These are phyloP conservation scores for Polypterus senegalus DNA, from an alignment of 2,113 vertebrate genomes.

Conservation along the genomic window DNA sequence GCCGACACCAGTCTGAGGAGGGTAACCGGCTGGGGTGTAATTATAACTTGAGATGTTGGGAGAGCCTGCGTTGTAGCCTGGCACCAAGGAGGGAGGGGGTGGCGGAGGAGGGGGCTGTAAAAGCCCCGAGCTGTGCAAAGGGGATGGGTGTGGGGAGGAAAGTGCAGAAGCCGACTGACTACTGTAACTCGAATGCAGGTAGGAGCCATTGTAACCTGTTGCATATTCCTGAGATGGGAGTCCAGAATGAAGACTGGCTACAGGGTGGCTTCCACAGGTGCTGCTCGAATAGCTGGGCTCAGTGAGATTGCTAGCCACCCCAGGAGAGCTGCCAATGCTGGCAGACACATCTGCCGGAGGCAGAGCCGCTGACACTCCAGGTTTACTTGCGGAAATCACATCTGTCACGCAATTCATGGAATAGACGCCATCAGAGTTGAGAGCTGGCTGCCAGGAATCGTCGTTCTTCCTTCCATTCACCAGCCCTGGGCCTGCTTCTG, in stretches of 20 bases:
- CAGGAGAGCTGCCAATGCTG: constrained; percentile 85
- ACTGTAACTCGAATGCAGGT: constrained; percentile 87
- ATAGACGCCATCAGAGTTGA: constrained; percentile 79
- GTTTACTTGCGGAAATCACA: constrained; percentile 85
- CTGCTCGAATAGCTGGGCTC: constrained; percentile 89
- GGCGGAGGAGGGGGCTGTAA: constrained; percentile 78
- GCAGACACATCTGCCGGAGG: constrained; percentile 82
- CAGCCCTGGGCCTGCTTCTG: constrained; percentile 71
- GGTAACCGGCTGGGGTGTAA: constrained; percentile 82
- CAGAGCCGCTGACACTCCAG: constrained; percentile 80
- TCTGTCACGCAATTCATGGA: constrained; percentile 93
- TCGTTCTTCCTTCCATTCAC: constrained; percentile 90
- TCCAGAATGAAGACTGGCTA: constrained; percentile 80
- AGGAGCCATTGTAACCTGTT: constrained; percentile 85
- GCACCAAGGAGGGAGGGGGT: constrained; percentile 73
- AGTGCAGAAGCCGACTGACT: constrained; percentile 81
- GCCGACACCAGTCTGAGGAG: constrained; percentile 82
- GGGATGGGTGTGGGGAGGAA: constrained; percentile 88
- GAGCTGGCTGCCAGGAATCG: constrained; percentile 77
- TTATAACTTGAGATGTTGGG: constrained; percentile 88
- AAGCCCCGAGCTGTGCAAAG: constrained; percentile 86
- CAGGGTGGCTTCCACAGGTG: constrained; percentile 87
- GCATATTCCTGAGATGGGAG: constrained; percentile 97
- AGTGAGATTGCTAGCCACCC: constrained; percentile 82
- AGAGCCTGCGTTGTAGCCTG: constrained; percentile 82